Evolutionary conservation across 2,113 vertebrate species (phyloP), one percentile per base, ranked within the genome.

Genomic region (Lepidothrix coronata): DNA sequence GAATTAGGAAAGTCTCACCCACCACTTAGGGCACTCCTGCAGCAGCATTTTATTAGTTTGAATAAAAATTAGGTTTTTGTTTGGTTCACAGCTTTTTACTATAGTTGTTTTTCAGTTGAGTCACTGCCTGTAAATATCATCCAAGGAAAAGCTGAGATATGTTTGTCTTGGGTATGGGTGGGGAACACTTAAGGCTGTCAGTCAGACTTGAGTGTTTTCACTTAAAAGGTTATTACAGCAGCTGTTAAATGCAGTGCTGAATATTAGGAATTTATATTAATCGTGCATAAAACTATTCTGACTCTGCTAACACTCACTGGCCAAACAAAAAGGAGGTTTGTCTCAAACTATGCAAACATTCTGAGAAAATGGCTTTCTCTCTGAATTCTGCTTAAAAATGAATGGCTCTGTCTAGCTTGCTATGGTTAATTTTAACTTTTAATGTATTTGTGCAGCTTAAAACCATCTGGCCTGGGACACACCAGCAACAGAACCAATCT

Each of bases 41-140:
- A 62, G 37, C 58, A 91, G 62, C n/a, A 7, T 66, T 93, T 80
- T 61, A 41, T 82, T 72, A 81, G 9, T 72, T 39, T 84, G 68
- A 75, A 63, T 71, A 28, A 84, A 84, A 75, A 43, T 11, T 7
- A 77, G 2, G 12, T 5, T 33, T 77, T 66, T 90, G 72, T 84
- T 89, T 86, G 74, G 39, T 59, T 68, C 24, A 4, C 63, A n/a
- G 27, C 28, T 77, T 86, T 63, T 49, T 80, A 28, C 70, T 89
- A 46, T 3, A n/a, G 52, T 58, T 88, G 28, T n/a, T 91, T 93
- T 85, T 91, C 0, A 2, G 30, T 79, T 59, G 75, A 86, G 27
- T 91, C 76, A 55, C 23, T 81, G 55, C 68, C 73, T 93, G 65
- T 83, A 95, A 97, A 89, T 92, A 74, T 25, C 83, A 73, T 74